Evolutionary conservation across 2,888 invertebrate species (phyloP).

Genomic region (Ametastegia equiseti): DNA sequence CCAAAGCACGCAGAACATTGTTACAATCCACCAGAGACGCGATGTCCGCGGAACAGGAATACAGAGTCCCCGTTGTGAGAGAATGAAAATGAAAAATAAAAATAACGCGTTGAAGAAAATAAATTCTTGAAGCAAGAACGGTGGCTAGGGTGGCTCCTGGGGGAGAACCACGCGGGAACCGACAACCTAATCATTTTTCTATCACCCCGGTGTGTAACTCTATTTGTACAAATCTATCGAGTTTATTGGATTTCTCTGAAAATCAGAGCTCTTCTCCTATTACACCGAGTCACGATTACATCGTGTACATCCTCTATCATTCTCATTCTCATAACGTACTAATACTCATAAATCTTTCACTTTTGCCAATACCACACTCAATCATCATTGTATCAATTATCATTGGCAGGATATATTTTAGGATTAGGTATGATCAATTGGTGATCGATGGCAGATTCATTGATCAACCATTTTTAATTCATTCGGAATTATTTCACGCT

Average conservation of each 20-base stretch:
- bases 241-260: conserved; percentile 16
- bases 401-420: not conserved
- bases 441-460: no score
- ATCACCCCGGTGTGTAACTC: conserved; percentile 31
- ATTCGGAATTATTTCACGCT: no score
- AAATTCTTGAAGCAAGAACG: not conserved
- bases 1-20: not conserved
- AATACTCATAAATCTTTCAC: not conserved
- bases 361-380: no score
- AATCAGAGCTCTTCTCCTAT: conserved; percentile 5
- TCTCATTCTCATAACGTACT: conserved; percentile 3
- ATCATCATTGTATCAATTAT: no score
- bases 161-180: not conserved
- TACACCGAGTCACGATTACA: not conserved
- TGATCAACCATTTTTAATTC: no score
- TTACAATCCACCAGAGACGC: not conserved
- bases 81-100: not conserved
- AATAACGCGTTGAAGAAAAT: not conserved
- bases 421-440: no score
- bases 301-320: not conserved
- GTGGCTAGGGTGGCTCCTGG: not conserved
- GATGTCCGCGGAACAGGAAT: not conserved
- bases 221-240: conserved; percentile 29
- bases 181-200: conserved; percentile 42
- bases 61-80: not conserved